These are phyloP conservation scores for Gnathonemus echidnorhynchus DNA, from an alignment of 2,113 vertebrate species.

Conservation along the genomic window DNA sequence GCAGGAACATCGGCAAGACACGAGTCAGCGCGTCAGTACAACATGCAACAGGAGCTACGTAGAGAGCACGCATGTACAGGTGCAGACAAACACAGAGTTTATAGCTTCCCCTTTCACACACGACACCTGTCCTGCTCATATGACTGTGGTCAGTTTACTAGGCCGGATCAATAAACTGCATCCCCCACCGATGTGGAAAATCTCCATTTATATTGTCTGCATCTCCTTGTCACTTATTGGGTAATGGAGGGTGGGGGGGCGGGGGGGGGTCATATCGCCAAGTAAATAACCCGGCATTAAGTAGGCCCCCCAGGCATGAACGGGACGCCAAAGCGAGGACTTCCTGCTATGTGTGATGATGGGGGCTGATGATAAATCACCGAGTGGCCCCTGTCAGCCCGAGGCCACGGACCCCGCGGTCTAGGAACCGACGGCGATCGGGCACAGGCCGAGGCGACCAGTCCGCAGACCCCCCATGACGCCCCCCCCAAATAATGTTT, in stretches of 20 bases:
- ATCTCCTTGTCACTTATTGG: not conserved
- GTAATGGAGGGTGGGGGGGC: not conserved
- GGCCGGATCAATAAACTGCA: not conserved
- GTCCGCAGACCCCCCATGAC: not conserved
- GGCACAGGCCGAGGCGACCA: not conserved
- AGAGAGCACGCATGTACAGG: not conserved
- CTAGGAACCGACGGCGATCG: not conserved
- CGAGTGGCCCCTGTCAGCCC: not conserved
- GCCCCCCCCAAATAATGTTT: not conserved
- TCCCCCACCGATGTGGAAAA: not conserved
- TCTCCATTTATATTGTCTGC: not conserved
- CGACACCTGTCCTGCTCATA: not conserved
- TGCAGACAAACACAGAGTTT: not conserved
- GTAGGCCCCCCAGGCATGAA: not conserved
- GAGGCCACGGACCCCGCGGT: not conserved
- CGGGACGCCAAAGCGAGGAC: not conserved
- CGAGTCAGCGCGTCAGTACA: not conserved
- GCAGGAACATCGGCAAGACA: not conserved
- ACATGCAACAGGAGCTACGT: not conserved
- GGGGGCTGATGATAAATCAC: not conserved
- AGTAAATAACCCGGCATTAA: not conserved
- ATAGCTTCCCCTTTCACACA: not conserved
- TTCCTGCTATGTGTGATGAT: not conserved
- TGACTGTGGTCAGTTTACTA: not conserved
- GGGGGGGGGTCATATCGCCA: not conserved